These are phyloP conservation scores for Drosophila pachea DNA, from an alignment of 1,140 invertebrate species.

Conservation along the genomic window DNA sequence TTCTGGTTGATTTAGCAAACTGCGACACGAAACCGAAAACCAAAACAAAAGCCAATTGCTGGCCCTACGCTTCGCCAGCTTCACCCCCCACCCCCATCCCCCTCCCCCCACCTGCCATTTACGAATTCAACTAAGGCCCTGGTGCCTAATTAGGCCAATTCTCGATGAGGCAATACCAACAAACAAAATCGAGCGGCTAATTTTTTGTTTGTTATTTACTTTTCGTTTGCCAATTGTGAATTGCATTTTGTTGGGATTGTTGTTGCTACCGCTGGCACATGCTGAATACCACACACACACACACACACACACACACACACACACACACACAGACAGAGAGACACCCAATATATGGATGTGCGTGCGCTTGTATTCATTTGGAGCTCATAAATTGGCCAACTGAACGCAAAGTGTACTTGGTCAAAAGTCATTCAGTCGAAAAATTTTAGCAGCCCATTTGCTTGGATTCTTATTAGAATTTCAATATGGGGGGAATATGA, in stretches of 20 bases:
- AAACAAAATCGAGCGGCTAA: conserved; percentile 57
- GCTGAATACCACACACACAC: conserved; percentile 17
- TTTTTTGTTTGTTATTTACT: conserved; percentile 63
- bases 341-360: too few species aligned
- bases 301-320: conserved; percentile 7
- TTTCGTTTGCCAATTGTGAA: conserved; percentile 48
- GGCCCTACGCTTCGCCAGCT: neutral
- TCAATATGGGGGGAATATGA: neutral
- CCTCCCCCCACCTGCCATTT: neutral
- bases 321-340: too few species aligned
- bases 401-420: conserved; percentile 13
- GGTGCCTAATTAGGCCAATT: conserved; percentile 62
- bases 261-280: conserved; percentile 8
- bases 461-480: neutral
- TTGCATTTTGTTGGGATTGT: conserved; percentile 32
- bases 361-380: conserved; percentile 4
- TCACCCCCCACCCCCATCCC: neutral
- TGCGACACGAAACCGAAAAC: conserved; percentile 63
- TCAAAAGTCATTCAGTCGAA: conserved; percentile 14
- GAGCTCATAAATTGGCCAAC: conserved; percentile 27
- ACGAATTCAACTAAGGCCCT: conserved; percentile 4
- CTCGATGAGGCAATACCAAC: conserved; percentile 58
- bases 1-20: conserved; percentile 19
- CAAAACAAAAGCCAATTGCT: conserved; percentile 44
- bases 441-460: conserved; percentile 7